Conservation (phyloP, 2,797 vertebrate genomes). For the Diplodus puntazzo region DNA sequence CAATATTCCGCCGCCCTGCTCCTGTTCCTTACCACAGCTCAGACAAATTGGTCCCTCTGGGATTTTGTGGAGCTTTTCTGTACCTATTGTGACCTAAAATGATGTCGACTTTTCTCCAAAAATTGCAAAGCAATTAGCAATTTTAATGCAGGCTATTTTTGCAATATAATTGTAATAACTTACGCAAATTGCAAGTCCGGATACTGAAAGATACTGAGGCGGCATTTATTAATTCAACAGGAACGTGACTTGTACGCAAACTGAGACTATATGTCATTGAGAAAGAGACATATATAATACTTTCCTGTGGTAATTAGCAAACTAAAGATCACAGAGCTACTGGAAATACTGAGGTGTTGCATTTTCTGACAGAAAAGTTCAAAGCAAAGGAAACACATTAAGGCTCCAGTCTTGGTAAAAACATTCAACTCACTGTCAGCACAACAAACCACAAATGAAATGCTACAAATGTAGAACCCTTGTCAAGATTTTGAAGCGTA, state of each 20-base stretch:
- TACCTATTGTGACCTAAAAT: slow-evolving; percentile 64
- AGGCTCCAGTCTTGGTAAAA: slow-evolving; percentile 16
- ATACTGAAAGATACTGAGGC: slow-evolving; percentile 3
- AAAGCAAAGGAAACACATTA: slow-evolving; percentile 31
- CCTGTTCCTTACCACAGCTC: slow-evolving; percentile 55
- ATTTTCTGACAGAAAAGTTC: slow-evolving; percentile 32
- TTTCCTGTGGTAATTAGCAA: slow-evolving; percentile 44
- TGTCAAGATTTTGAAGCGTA: slow-evolving; percentile 1
- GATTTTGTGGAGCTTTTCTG: slow-evolving; percentile 57
- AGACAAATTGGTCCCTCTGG: slow-evolving; percentile 72
- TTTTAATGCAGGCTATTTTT: slow-evolving; percentile 55
- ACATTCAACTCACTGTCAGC: slow-evolving; percentile 23
- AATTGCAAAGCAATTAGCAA: slow-evolving; percentile 55
- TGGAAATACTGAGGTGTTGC: slow-evolving; percentile 8
- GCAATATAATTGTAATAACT: slow-evolving; percentile 50
- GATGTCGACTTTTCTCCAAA: slow-evolving; percentile 36
- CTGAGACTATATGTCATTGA: slow-evolving; percentile 33
- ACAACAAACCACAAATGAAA: slow-evolving; percentile 15
- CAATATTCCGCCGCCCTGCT: slow-evolving; percentile 42
- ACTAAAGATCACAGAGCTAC: slow-evolving; percentile 32
- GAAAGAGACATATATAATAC: slow-evolving; percentile 21
- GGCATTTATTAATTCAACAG: slow-evolving; percentile 22
- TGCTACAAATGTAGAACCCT: background rate
- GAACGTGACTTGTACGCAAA: slow-evolving; percentile 26
- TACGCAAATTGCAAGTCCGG: slow-evolving; percentile 45